Evolutionary conservation across 2,797 vertebrate species (phyloP), one percentile per base, ranked within the genome.

Genomic region (Ispidina picta): DNA sequence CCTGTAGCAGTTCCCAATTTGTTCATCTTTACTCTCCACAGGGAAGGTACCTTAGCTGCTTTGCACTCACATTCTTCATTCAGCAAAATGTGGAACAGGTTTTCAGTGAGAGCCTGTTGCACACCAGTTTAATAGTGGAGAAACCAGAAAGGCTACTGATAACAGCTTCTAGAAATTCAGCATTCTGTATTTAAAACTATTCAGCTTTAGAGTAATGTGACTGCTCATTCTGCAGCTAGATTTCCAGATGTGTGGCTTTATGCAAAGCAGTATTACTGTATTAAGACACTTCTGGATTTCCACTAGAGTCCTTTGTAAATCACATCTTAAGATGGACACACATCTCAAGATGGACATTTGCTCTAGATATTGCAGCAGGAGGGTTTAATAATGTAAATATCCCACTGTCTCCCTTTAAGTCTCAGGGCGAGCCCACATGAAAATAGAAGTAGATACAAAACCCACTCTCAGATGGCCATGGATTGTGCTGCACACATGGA

Each of bases 101-200:
- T 59, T 68, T 92, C 79, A 64, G 59, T 68, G 88, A 74, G 76
- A 83, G 86, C 82, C 88, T 94, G 75, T 90, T 93, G 88, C 82
- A 90, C 68, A 73, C 65, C 60, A 54, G 68, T 89, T 90, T 95
- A 94, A 85, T 65, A 91, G 82, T 66, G 69, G 79, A 80, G 88
- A 77, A 78, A 92, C 56, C 83, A 96, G 71, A 93, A 87, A 69
- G 60, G 86, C 74, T 78, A 89, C 65, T 54, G 70, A 15, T 2
- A 75, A 72, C 58, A 90, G 91, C 71, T 90, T 92, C 86, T 79
- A 51, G 64, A 83, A 95, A 93, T 84, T 90, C 82, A 95, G 88
- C 89, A 72, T 89, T 93, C 95, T 95, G 76, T 74, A 93, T 95
- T 96, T 92, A 89, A 92, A 92, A 46, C 56, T 77, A 83, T 80